Percentiles rank a stretch among this genome's conserved stretches.
Conservation (phyloP, 37 sponge, comb jelly and placozoan species). For the Haliclona indistincta region DNA sequence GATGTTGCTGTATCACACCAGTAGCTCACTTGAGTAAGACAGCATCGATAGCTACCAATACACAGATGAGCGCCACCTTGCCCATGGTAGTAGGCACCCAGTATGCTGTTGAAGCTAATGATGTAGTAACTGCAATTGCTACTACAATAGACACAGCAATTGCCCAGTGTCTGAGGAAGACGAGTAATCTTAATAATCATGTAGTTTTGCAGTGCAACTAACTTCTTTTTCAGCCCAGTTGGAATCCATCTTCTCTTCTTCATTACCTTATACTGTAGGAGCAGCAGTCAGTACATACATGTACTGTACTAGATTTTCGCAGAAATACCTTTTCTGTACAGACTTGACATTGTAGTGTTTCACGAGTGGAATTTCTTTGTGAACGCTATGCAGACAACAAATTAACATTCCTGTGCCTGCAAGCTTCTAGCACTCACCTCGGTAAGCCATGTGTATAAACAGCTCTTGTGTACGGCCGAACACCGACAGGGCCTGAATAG, state of each 20-base stretch:
- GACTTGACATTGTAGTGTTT: constrained; percentile 54
- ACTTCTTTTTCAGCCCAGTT: not conserved
- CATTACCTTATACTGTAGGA: not conserved
- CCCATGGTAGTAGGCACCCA: not conserved
- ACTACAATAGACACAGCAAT: constrained; percentile 5
- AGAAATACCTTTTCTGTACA: constrained; percentile 45
- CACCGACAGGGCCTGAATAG: constrained; percentile 53
- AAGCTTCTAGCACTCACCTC: constrained; percentile 24
- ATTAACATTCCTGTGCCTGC: not conserved
- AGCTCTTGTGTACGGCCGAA: constrained; percentile 33
- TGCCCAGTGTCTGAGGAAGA: constrained; percentile 46
- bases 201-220: not conserved
- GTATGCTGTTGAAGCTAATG: not conserved
- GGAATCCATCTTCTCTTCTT: not conserved
- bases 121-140: not conserved
- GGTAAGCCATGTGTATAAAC: constrained; percentile 45
- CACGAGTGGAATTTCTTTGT: not conserved
- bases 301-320: not conserved
- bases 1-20: not conserved
- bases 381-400: not conserved
- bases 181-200: not conserved
- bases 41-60: constrained; percentile 3
- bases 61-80: constrained; percentile 14
- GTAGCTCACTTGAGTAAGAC: constrained; percentile 38
- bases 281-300: not conserved